A percentile compares a stretch with the other conserved stretches of the same genome.
Conservation (phyloP, 1,140 invertebrate genomes). For the Chelonus insularis region DNA sequence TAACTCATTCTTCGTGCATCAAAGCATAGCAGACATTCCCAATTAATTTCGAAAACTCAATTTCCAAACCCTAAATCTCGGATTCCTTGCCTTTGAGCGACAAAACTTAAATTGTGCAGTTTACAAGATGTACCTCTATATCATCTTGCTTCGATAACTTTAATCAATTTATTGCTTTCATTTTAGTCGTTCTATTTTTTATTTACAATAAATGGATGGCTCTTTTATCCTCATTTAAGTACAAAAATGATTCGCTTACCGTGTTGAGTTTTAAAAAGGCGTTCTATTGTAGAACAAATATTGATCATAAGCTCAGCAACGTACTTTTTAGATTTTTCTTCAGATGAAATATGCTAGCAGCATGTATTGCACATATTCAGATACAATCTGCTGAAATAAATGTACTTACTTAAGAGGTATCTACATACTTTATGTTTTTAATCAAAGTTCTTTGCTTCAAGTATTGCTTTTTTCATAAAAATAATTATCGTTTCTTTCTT, state of each 20-base stretch:
- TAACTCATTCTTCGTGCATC: slow-evolving; percentile 19
- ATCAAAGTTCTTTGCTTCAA: too few species aligned
- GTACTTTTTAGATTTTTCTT: too few species aligned
- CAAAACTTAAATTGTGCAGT: not conserved
- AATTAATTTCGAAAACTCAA: slow-evolving; percentile 47
- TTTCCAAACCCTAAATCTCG: slow-evolving; percentile 29
- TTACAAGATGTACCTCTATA: not conserved
- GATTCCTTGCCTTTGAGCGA: slow-evolving; percentile 16
- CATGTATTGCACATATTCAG: too few species aligned
- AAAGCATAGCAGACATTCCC: slow-evolving; percentile 24
- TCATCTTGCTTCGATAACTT: slow-evolving; percentile 4
- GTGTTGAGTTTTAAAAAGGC: not conserved
- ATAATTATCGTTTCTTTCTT: too few species aligned
- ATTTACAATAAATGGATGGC: not conserved
- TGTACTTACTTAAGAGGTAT: too few species aligned
- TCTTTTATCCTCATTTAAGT: slow-evolving; percentile 1
- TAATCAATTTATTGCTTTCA: not conserved
- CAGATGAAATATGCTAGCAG: too few species aligned
- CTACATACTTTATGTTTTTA: too few species aligned
- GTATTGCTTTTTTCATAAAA: too few species aligned
- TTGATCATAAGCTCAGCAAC: too few species aligned
- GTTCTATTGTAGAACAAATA: too few species aligned
- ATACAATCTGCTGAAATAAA: too few species aligned
- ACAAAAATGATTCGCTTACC: slow-evolving; percentile 3
- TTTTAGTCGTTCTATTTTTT: not conserved